Evolutionary conservation across 2,888 invertebrate genomes (phyloP).

Genomic region (Desoria tigrina): DNA sequence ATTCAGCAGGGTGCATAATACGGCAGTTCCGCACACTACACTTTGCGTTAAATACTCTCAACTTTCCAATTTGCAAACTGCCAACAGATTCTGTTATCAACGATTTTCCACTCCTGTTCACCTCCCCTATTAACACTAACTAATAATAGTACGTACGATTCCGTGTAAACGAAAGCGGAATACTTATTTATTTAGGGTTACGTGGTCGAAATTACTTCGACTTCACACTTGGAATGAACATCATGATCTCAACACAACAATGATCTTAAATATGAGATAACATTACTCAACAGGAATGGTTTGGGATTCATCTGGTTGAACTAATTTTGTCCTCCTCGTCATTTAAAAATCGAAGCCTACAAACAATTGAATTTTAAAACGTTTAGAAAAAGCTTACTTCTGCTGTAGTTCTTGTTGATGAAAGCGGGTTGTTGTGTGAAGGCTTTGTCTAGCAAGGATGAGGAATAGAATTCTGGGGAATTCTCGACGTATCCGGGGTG

Average conservation of each 20-base stretch:
- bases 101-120: slow-evolving; percentile 43
- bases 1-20: slow-evolving; percentile 25
- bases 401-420: slow-evolving; percentile 70
- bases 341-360: no score
- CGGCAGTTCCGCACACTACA: slow-evolving; percentile 29
- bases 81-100: slow-evolving; percentile 22
- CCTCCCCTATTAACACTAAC: not conserved
- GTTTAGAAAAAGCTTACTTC: slow-evolving; percentile 62
- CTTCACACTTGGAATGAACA: not conserved
- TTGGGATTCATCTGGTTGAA: no score
- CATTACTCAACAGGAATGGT: no score
- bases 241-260: no score
- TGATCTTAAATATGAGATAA: no score
- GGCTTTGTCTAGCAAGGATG: slow-evolving; percentile 59
- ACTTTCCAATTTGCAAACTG: slow-evolving; percentile 34
- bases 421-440: slow-evolving; percentile 64
- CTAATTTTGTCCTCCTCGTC: no score
- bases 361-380: not conserved
- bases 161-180: not conserved
- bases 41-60: slow-evolving; percentile 15
- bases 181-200: not conserved
- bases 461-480: slow-evolving; percentile 74
- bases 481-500: slow-evolving; percentile 65
- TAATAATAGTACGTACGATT: not conserved
- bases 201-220: not conserved